Base-by-base conservation (phyloP, 1,140 invertebrate genomes). In the Leptinotarsa undecemlineata region DNA sequence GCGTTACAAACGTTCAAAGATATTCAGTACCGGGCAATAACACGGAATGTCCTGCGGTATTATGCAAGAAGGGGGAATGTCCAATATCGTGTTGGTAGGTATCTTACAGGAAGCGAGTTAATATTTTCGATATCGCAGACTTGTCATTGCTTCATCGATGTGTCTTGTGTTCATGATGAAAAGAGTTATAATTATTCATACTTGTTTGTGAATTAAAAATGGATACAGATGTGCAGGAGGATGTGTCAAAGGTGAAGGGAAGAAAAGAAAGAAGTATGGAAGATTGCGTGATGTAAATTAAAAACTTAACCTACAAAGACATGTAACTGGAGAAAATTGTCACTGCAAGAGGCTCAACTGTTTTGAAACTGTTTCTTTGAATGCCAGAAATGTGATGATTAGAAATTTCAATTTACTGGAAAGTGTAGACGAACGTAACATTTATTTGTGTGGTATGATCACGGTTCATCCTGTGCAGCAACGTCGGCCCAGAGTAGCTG, bases 391-490 rank as follows among this genome's bases (percentile, higher is more conserved):
- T 26, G 5, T 5, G 0, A 26, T 26, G 23, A 26, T 26, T 26
- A 26, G 23, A 26, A 26, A 26, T 26, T 26, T 57, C 48, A 57
- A 57, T 57, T 57, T 57, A n/a, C 48, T 57, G 48, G 48, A 57
- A 57, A 17, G 15, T 57, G 15, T 57, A n/a, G 15, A 57, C 48
- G 15, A 57, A 57, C 48, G 17, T 17, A 57, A 57, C 48, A 57
- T 15, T 57, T 6, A 57, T 57, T n/a, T 78, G 48, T 71, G 60
- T 48, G 74, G 77, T 48, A 26, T 74, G 19, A 77, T 77, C 14
- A 75, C n/a, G 61, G 57, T 68, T 51, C 20, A 51, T 21, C 26
- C 15, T 57, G 14, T 57, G 48, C 48, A 57, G 14, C 48, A 57
- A 57, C 14, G 48, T 57, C 48, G 5, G n/a, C 15, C 14, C 48